Percentiles rank a stretch among this genome's conserved stretches.
phyloP scores from a whole-genome alignment of 1,140 invertebrate species.

The Hyphantria cunea region DNA sequence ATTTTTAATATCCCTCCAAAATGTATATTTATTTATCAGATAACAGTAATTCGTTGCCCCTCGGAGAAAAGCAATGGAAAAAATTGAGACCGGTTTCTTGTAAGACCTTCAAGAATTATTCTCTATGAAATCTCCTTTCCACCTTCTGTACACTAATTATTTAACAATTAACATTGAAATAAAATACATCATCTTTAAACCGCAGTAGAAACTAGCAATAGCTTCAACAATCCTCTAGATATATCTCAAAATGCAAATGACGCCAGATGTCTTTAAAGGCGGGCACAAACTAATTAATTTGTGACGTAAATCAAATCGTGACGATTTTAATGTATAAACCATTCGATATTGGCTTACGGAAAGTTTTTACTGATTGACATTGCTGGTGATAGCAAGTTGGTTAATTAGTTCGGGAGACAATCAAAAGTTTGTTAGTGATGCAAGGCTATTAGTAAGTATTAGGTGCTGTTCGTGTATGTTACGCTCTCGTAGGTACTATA shows the following conservation, averaged over 20 bases:
- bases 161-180: too few relatives aligned
- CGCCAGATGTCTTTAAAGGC: constrained; percentile 1
- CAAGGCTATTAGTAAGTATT: constrained; percentile 6
- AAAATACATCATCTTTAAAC: too few relatives aligned
- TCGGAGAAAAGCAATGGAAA: too few relatives aligned
- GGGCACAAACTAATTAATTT: constrained; percentile 22
- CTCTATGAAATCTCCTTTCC: too few relatives aligned
- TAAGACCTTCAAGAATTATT: too few relatives aligned
- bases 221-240: not conserved
- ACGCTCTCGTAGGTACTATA: not conserved
- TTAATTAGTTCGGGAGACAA: constrained; percentile 36
- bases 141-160: too few relatives aligned
- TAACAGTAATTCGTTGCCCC: too few relatives aligned
- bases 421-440: constrained; percentile 19
- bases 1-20: too few relatives aligned
- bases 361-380: constrained; percentile 34
- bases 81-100: too few relatives aligned
- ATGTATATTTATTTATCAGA: too few relatives aligned
- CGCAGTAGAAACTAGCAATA: not conserved
- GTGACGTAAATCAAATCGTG: constrained; percentile 24
- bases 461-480: not conserved
- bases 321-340: constrained; percentile 34
- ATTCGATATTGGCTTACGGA: constrained; percentile 30
- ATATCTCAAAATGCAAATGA: constrained; percentile 4
- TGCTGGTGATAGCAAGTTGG: constrained; percentile 24